Base-by-base conservation (phyloP, 2,797 vertebrate genomes). In the Sebastes aleutianus region DNA sequence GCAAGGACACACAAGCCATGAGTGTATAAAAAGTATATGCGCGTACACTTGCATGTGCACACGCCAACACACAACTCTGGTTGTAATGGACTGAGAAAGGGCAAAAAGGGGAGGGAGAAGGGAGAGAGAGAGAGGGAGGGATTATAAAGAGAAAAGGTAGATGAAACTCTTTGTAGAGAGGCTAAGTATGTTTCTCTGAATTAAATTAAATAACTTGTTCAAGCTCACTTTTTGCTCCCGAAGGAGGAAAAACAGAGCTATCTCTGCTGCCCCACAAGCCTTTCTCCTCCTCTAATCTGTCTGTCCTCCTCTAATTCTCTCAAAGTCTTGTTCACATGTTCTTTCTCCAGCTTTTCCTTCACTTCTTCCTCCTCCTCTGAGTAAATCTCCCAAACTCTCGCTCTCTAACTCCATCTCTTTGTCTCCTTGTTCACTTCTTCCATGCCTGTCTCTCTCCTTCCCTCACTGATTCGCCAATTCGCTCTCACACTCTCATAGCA, bases 401-500 rank as follows among this genome's bases (percentile, higher is more conserved):
- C 32, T 83, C 76, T 72, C 61, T 75, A 83, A 76, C 84, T 79
- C 66, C 43, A 63, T 80, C 69, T 67, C 84, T 82, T 86, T 88
- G 78, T 86, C 78, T 78, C 80, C 78, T 67, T 72, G 74, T 39
- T 18, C 80, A 73, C 76, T 79, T 78, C 76, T 69, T 84, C 83
- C 72, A 53, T 75, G 58, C 62, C 34, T 1, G 11, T 86, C 83
- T 82, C 57, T 78, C 57, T 80, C 74, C 70, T 82, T 87, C 71
- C 58, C 76, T 91, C 73, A 77, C 79, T 84, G 79, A 70, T 80
- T 85, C 50, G 14, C 74, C 76, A 77, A 80, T 86, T 84, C 79
- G 88, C 85, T 83, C 80, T 83, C 86, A 73, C 83, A 88, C 84
- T 83, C 88, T 87, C 86, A 86, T 87, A 91, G 91, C 89, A 74